Percentiles rank a stretch among this genome's conserved stretches.
Conservation (phyloP, 1,140 invertebrate genomes). For the Trissolcus basalis region DNA sequence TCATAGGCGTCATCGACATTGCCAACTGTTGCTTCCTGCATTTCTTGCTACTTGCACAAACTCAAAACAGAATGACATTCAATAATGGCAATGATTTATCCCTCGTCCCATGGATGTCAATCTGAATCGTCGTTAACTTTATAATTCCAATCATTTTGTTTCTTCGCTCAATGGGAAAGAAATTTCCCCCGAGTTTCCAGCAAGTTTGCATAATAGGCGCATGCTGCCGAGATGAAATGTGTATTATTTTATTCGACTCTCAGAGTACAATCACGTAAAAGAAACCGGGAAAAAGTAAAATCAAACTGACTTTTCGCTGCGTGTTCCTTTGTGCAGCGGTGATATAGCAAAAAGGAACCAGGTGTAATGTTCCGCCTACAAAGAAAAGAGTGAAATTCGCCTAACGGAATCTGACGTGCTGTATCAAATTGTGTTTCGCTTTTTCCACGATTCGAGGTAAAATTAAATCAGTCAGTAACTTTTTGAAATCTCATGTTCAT, state of each 20-base stretch:
- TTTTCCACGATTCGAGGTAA: constrained; percentile 17
- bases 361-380: constrained; percentile 25
- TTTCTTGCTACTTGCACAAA: constrained; percentile 50
- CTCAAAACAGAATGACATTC: constrained; percentile 39
- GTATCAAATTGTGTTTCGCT: constrained; percentile 12
- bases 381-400: constrained; percentile 29
- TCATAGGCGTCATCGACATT: constrained; percentile 36
- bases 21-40: constrained; percentile 56
- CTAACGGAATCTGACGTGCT: constrained; percentile 26
- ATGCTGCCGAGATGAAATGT: too few species aligned
- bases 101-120: too few species aligned
- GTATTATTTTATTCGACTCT: too few species aligned
- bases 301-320: background rate
- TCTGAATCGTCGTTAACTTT: too few species aligned
- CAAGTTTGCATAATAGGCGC: too few species aligned
- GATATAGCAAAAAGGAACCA: constrained; percentile 18
- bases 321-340: constrained; percentile 5
- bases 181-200: too few species aligned
- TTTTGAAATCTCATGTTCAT: background rate
- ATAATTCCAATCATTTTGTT: too few species aligned
- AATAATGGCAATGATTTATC: background rate
- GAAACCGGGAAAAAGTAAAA: too few species aligned
- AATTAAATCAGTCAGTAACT: constrained; percentile 12
- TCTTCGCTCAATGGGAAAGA: too few species aligned
- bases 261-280: too few species aligned